A percentile compares a stretch with the other conserved stretches of the same genome.
Conservation (phyloP, 92 coral and sea anemone genomes). For the Montipora capitata region DNA sequence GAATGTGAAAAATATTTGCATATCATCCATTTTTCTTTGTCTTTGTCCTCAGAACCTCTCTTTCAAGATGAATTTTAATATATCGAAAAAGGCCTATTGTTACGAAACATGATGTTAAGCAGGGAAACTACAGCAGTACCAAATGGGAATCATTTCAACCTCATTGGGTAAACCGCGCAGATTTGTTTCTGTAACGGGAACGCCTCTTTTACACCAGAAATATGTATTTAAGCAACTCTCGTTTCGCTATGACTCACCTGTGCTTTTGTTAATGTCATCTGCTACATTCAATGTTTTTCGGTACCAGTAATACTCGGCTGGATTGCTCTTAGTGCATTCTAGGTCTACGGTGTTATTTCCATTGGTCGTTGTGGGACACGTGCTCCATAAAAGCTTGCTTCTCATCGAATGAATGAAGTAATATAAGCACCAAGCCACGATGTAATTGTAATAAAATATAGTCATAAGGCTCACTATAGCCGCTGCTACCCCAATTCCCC, state of each 20-base stretch:
- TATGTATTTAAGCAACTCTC: background rate
- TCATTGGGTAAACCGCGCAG: too few relatives aligned
- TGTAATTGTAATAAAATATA: conserved; percentile 83
- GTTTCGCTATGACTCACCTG: conserved; percentile 54
- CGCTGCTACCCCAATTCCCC: conserved; percentile 91
- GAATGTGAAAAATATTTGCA: too few relatives aligned
- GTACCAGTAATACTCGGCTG: conserved; percentile 95
- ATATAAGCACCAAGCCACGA: conserved; percentile 93
- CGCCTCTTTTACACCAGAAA: too few relatives aligned
- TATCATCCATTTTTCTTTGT: too few relatives aligned
- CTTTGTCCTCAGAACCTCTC: too few relatives aligned
- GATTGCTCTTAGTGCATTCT: conserved; percentile 83
- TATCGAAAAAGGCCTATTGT: too few relatives aligned
- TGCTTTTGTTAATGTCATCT: conserved; percentile 78
- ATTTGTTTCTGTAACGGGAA: too few relatives aligned
- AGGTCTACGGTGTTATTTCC: conserved; percentile 51
- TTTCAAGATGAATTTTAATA: too few relatives aligned
- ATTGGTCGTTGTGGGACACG: conserved; percentile 65
- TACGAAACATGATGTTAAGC: too few relatives aligned
- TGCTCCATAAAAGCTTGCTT: conserved; percentile 83
- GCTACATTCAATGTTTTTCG: conserved; percentile 81
- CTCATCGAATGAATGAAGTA: conserved; percentile 87
- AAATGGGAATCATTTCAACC: too few relatives aligned
- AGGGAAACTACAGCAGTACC: too few relatives aligned
- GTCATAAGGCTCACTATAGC: conserved; percentile 72